Percentiles rank a stretch among this genome's conserved stretches.
phyloP scores from a whole-genome alignment of 1,140 invertebrate genomes.

The Drosophila nikananu region DNA sequence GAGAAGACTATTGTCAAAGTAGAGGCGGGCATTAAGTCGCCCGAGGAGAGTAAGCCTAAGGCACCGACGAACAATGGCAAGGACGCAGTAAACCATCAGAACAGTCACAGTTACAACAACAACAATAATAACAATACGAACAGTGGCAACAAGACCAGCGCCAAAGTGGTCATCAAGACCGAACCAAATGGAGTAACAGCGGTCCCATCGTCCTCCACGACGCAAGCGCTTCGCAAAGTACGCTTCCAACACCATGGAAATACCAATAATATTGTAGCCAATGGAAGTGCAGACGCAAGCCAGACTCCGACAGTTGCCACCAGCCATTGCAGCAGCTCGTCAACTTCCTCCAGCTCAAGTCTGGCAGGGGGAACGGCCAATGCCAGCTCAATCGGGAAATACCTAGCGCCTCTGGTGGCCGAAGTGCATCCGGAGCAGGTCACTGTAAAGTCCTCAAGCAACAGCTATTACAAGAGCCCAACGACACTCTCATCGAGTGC shows the following conservation, averaged over 20 bases:
- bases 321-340: constrained; percentile 32
- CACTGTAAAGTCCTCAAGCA: constrained; percentile 71
- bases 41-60: constrained; percentile 49
- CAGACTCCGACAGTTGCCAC: constrained; percentile 31
- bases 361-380: constrained; percentile 69
- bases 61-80: constrained; percentile 45
- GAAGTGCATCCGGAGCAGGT: constrained; percentile 85
- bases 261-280: constrained; percentile 32
- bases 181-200: constrained; percentile 63
- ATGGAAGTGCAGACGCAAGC: constrained; percentile 29
- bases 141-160: constrained; percentile 37
- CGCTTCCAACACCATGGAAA: constrained; percentile 71
- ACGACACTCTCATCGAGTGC: constrained; percentile 80
- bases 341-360: constrained; percentile 52
- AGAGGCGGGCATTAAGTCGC: constrained; percentile 47
- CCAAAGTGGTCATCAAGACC: constrained; percentile 55
- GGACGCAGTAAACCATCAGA: constrained; percentile 45
- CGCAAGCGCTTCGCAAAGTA: constrained; percentile 70
- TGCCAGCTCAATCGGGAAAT: constrained; percentile 71
- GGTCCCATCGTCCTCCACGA: constrained; percentile 29
- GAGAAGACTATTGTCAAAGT: constrained; percentile 61
- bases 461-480: constrained; percentile 76
- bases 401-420: constrained; percentile 85
- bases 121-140: constrained; percentile 39
- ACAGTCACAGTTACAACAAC: constrained; percentile 41